Conservation (phyloP, 2,797 vertebrate species). For the Dicrostonyx torquatus region DNA sequence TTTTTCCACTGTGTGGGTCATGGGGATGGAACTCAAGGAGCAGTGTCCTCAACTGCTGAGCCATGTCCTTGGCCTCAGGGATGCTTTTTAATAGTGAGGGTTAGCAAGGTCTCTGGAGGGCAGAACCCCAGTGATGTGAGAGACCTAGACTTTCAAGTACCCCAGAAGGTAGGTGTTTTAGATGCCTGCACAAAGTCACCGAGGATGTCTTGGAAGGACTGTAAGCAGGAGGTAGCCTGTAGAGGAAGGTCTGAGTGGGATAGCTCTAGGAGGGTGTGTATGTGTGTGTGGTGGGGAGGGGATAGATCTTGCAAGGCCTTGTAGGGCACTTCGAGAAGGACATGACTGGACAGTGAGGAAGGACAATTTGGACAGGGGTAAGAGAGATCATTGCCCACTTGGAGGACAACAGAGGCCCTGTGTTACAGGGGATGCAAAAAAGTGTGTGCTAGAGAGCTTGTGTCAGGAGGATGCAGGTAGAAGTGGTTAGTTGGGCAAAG, state of each 20-base stretch:
- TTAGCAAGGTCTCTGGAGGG: background rate
- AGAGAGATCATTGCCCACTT: background rate
- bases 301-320: background rate
- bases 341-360: background rate
- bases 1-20: background rate
- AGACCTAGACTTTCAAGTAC: background rate
- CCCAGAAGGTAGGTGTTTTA: background rate
- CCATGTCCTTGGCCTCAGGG: background rate
- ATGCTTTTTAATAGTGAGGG: background rate
- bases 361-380: background rate
- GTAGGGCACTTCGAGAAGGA: background rate
- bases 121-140: background rate
- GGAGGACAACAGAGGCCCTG: background rate
- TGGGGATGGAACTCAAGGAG: no score
- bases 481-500: background rate
- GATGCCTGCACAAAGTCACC: background rate
- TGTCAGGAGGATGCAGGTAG: background rate
- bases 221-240: background rate
- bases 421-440: background rate
- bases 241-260: background rate
- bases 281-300: background rate
- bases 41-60: background rate
- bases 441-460: background rate
- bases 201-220: background rate
- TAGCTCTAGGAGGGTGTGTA: background rate